Conservation (phyloP, 2,797 vertebrate genomes). For the Sebastes glaucus region DNA sequence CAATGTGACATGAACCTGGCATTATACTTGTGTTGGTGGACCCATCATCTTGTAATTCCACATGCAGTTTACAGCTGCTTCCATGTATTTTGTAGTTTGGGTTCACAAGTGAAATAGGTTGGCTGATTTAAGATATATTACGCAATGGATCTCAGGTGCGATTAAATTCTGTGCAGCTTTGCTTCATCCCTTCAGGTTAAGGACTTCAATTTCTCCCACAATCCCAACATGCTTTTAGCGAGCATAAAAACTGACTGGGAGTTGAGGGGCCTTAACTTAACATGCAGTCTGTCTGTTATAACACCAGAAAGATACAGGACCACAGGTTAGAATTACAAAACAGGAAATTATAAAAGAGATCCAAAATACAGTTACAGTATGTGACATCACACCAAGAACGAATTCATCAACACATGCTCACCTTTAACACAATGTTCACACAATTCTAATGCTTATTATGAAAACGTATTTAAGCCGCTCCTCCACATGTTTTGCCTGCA, state of each 20-base stretch:
- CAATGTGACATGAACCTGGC: background rate
- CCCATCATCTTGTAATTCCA: background rate
- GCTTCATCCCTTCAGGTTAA: background rate
- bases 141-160: background rate
- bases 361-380: background rate
- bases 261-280: background rate
- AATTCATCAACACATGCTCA: background rate
- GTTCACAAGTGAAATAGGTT: background rate
- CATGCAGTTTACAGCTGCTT: background rate
- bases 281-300: background rate
- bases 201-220: background rate
- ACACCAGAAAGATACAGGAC: background rate
- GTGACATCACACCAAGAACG: background rate
- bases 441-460: background rate
- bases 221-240: background rate
- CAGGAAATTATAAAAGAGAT: background rate
- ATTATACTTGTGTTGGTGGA: accelerated
- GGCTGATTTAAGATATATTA: background rate
- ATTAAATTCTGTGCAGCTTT: background rate
- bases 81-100: background rate
- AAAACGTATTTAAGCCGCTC: background rate
- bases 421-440: background rate
- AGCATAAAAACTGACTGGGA: background rate
- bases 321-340: background rate
- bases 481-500: background rate